Conservation (phyloP, 2,888 invertebrate species). For the Panzeria rudis region DNA sequence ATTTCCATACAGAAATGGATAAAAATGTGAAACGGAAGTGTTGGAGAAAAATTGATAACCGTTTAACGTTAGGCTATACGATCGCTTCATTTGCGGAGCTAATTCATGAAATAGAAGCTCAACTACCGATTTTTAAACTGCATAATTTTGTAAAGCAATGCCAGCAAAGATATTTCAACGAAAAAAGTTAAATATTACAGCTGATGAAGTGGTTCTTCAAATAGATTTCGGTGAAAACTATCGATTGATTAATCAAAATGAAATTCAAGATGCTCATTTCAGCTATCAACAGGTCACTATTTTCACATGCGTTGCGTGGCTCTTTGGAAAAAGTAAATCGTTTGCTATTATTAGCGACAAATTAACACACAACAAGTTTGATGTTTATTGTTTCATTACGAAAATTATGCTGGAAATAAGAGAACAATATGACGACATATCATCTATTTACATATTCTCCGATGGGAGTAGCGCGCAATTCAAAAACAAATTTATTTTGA, state of each 20-base stretch:
- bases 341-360: slow-evolving; percentile 60
- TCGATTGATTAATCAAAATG: slow-evolving; percentile 58
- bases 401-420: slow-evolving; percentile 45
- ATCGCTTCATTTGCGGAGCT: slow-evolving; percentile 52
- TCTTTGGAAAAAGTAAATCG: slow-evolving; percentile 52
- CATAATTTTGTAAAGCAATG: slow-evolving; percentile 53
- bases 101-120: slow-evolving; percentile 58
- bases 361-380: slow-evolving; percentile 51
- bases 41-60: slow-evolving; percentile 40
- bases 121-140: slow-evolving; percentile 62
- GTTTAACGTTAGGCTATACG: slow-evolving; percentile 52
- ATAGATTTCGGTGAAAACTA: slow-evolving; percentile 63
- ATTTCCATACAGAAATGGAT: slow-evolving; percentile 36
- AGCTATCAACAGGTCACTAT: slow-evolving; percentile 38
- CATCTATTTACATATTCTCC: slow-evolving; percentile 53
- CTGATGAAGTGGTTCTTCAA: slow-evolving; percentile 55
- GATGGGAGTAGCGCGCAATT: slow-evolving; percentile 59
- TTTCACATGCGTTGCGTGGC: slow-evolving; percentile 65
- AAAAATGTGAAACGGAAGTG: slow-evolving; percentile 26
- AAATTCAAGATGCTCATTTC: slow-evolving; percentile 59
- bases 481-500: slow-evolving; percentile 60
- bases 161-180: slow-evolving; percentile 56
- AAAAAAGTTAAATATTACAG: slow-evolving; percentile 52
- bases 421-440: slow-evolving; percentile 50
- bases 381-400: slow-evolving; percentile 62